Base-by-base conservation (phyloP, 2,888 invertebrate species). In the Salticus scenicus region DNA sequence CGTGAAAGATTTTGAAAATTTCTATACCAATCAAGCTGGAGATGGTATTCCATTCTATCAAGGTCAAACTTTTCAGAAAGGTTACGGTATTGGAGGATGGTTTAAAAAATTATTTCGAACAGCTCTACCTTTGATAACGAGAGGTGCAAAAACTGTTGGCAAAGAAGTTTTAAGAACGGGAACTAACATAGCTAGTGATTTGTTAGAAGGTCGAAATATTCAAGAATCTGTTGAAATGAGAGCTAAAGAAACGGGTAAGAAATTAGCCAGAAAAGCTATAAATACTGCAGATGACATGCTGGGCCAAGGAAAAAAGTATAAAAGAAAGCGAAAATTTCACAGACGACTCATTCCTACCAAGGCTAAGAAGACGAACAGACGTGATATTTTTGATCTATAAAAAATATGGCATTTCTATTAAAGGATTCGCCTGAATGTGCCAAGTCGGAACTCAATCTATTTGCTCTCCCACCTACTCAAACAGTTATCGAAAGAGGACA, bases 311-410 rank as follows among this genome's bases (percentile, higher is more conserved):
- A 72, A 42, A 70, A 70, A 30, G 63, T 12, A 33, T n/a, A n/a
- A n/a, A n/a, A n/a, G n/a, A n/a, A n/a, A n/a, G n/a, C n/a, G n/a
- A n/a, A n/a, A n/a, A n/a, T n/a, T n/a, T n/a, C n/a, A n/a, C n/a
- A n/a, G n/a, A n/a, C n/a, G n/a, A n/a, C n/a, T n/a, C n/a, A n/a
- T 73, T 81, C 51, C 51, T 37, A 30, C 78, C 27, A 78, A 78
- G 63, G 20, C 10, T 27, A 41, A 42, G 74, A 74, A 64, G 28
- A 27, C 41, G 37, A n/a, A 70, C 51, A 31, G 33, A 47, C 63
- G 70, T 30, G 69, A 78, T 63, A 74, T 74, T 63, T 70, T 78
- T 70, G 37, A 51, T 30, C 28, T 66, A 37, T 33, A 17, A n/a
- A 17, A 47, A 47, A 47, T 28, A 77, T 69, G 28, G 31, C 76